Evolutionary conservation across 1,140 invertebrate genomes (phyloP), one percentile per base, ranked within the genome.

Genomic region (Oscheius sp.): DNA sequence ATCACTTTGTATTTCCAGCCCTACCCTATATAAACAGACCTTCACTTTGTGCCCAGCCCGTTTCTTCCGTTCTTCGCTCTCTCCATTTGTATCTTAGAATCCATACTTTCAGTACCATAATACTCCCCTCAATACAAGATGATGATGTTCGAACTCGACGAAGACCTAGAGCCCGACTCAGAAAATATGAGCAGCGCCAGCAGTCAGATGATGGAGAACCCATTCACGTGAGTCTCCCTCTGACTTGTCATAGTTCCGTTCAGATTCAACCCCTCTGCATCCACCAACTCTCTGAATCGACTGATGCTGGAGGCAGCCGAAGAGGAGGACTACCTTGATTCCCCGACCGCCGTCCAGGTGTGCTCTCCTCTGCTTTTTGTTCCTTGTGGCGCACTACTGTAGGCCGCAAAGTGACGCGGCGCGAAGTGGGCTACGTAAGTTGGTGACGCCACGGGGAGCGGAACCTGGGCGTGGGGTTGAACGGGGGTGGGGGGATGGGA

Each of bases 81-180:
- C n/a, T n/a, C n/a, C n/a, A n/a, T n/a, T n/a, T n/a, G n/a, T n/a
- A n/a, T n/a, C n/a, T n/a, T n/a, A n/a, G n/a, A n/a, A n/a, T n/a
- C n/a, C n/a, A n/a, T n/a, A n/a, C n/a, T 55, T 55, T 23, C 49
- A 55, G 49, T 55, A 55, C n/a, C n/a, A n/a, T 20, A 55, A 55
- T 55, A 55, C 49, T 55, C 49, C 49, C 23, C 49, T 13, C 49
- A 55, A 55, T 23, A 7, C 7, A 55, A 23, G 49, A 55, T 55
- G 49, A 55, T 55, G 49, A 55, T 55, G 49, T 55, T 55, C 49
- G 7, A 55, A 13, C 23, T 55, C 15, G 49, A 55, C 49, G 49
- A 55, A 55, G 49, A 55, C 49, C 49, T 55, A 15, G 49, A 55
- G 49, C 49, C 49, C 49, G 49, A 55, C 49, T 55, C 49, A 7